Conservation (phyloP, 2,888 invertebrate species). For the Apodemia zela region DNA sequence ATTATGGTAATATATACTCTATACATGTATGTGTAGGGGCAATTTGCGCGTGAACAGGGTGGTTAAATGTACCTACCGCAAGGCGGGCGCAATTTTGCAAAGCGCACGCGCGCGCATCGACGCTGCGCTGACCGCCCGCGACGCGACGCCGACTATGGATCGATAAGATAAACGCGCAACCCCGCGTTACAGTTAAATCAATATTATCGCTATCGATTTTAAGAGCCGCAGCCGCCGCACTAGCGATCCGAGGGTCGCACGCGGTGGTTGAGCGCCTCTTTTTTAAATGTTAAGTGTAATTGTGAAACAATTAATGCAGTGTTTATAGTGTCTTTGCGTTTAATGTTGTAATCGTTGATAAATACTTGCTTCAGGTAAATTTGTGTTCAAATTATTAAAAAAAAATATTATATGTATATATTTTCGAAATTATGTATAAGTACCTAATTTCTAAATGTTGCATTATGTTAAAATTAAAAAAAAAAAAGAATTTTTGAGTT, state of each 20-base stretch:
- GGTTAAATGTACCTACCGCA: constrained; percentile 44
- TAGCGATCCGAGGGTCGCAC: constrained; percentile 69
- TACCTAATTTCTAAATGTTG: no score
- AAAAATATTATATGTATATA: neutral
- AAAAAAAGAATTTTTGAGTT: no score
- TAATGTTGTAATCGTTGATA: constrained; percentile 1
- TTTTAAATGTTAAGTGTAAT: constrained; percentile 30
- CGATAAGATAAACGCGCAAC: constrained; percentile 89
- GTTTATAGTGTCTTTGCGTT: constrained; percentile 10
- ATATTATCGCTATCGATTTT: constrained; percentile 89
- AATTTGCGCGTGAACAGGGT: constrained; percentile 72
- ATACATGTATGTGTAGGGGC: constrained; percentile 12
- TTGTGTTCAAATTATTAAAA: constrained; percentile 17
- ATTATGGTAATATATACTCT: constrained; percentile 26
- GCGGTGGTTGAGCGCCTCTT: constrained; percentile 73
- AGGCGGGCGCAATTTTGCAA: constrained; percentile 46
- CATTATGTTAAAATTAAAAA: no score
- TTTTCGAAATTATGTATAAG: no score
- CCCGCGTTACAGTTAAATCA: constrained; percentile 85
- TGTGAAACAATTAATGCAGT: constrained; percentile 20
- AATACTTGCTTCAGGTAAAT: constrained; percentile 31
- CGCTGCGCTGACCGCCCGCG: constrained; percentile 37
- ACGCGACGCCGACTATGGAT: constrained; percentile 72
- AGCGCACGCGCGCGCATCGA: constrained; percentile 38
- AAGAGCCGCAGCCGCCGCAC: constrained; percentile 82